A percentile compares a stretch with the other conserved stretches of the same genome.
phyloP scores from a whole-genome alignment of 2,113 vertebrate genomes.

The Brienomyrus brachyistius region DNA sequence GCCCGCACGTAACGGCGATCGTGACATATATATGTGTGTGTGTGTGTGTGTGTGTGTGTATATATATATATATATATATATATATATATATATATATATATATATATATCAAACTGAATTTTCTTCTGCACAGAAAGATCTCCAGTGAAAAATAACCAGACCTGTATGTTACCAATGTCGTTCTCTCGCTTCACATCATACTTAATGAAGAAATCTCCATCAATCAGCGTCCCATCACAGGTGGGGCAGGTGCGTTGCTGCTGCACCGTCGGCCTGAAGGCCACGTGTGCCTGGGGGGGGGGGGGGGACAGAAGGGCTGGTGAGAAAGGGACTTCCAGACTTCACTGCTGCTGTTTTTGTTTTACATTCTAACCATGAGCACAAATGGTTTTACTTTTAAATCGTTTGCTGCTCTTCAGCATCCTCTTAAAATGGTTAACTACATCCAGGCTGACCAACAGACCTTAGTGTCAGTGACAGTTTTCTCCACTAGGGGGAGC shows the following conservation, averaged over 20 bases:
- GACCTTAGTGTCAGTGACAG: conserved; percentile 76
- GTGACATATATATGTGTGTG: no score
- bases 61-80: no score
- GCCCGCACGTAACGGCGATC: no score
- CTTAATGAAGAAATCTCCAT: conserved; percentile 78
- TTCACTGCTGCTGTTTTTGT: background rate
- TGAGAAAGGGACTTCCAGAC: background rate
- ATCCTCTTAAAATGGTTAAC: background rate
- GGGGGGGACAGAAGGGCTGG: background rate
- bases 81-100: no score
- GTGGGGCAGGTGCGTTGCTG: conserved; percentile 75
- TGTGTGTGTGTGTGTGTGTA: no score
- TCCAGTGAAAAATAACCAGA: conserved; percentile 37
- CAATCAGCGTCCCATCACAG: conserved; percentile 68
- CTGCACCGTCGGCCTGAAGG: conserved; percentile 60
- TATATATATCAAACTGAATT: background rate
- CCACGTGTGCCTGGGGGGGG: conserved; percentile 51
- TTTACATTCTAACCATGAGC: background rate
- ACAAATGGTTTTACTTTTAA: background rate
- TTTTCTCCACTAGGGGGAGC: conserved; percentile 72
- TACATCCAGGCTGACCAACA: background rate
- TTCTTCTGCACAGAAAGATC: background rate
- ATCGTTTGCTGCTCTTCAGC: background rate
- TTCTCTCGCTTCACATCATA: conserved; percentile 76
- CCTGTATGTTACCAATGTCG: conserved; percentile 72